Evolutionary conservation across 2,888 invertebrate species (phyloP).

Genomic region (Caenorhabditis japonica): DNA sequence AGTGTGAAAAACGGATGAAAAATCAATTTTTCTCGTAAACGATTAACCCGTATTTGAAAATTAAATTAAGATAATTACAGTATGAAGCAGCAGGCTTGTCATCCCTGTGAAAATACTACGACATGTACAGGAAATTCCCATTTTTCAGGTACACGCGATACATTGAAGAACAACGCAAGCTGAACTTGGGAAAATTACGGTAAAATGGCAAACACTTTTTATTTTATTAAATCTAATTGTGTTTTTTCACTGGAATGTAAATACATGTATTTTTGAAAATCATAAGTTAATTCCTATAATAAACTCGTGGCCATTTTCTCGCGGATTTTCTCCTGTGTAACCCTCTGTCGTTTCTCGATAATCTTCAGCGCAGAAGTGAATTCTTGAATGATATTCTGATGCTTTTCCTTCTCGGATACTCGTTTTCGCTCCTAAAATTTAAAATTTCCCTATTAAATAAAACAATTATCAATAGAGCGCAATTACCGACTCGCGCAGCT

Average conservation of each 20-base stretch:
- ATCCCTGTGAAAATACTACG: neutral
- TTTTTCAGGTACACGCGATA: conserved; percentile 15
- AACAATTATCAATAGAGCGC: neutral
- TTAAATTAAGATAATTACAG: too few species aligned
- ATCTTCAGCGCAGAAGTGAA: conserved; percentile 25
- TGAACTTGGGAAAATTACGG: conserved; percentile 20
- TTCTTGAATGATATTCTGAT: conserved; percentile 14
- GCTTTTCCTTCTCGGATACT: conserved; percentile 36
- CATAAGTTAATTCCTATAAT: neutral
- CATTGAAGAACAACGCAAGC: conserved; percentile 23
- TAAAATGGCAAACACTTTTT: conserved; percentile 23
- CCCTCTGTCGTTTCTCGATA: conserved; percentile 26
- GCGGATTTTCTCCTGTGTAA: conserved; percentile 16
- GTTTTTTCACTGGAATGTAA: neutral
- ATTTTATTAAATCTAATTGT: conserved; percentile 1
- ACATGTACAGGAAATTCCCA: neutral
- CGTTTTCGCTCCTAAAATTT: conserved; percentile 19
- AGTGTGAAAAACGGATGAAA: too few species aligned
- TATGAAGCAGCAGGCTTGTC: too few species aligned
- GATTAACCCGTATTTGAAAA: too few species aligned
- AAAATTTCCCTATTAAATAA: too few species aligned
- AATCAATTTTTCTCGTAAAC: too few species aligned
- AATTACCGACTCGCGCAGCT: conserved; percentile 27
- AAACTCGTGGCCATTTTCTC: conserved; percentile 6
- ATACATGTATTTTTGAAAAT: too few species aligned